These are phyloP conservation scores for Lucinisca nassula DNA, from an alignment of 2,888 invertebrate genomes.

Conservation along the genomic window DNA sequence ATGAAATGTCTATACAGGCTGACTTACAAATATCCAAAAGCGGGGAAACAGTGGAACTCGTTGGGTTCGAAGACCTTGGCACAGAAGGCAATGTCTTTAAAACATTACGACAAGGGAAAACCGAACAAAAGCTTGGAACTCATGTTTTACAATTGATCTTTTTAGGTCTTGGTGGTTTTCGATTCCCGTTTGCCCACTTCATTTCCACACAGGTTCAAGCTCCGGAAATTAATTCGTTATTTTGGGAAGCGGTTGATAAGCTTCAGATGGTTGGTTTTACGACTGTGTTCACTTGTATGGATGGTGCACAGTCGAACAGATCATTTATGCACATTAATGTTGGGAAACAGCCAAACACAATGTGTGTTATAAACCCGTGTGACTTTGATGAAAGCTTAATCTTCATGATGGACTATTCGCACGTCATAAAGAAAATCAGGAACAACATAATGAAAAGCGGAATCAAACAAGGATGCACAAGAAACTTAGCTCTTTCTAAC, in stretches of 20 bases:
- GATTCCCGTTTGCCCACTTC: constrained; percentile 35
- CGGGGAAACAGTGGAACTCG: constrained; percentile 39
- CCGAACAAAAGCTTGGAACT: constrained; percentile 34
- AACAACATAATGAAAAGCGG: constrained; percentile 53
- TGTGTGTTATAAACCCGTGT: constrained; percentile 18
- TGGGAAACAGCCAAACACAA: background rate
- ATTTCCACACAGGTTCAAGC: constrained; percentile 14
- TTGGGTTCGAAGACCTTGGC: constrained; percentile 11
- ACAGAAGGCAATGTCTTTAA: background rate
- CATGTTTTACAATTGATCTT: constrained; percentile 31
- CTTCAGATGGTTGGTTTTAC: constrained; percentile 25
- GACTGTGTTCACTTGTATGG: background rate
- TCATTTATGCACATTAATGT: constrained; percentile 15
- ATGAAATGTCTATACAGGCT: constrained; percentile 52
- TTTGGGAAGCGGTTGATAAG: constrained; percentile 36
- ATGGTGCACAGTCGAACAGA: too few relatives aligned
- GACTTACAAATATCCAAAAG: constrained; percentile 39
- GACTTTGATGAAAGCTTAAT: background rate
- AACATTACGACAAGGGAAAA: constrained; percentile 13
- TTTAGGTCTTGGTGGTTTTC: constrained; percentile 25
- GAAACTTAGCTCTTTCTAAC: background rate
- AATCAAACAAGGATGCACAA: background rate
- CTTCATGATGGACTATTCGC: constrained; percentile 60
- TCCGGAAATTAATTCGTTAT: constrained; percentile 16
- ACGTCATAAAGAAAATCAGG: constrained; percentile 57